A percentile compares a stretch with the other conserved stretches of the same genome.
Conservation (phyloP, 2,888 invertebrate species). For the Pachycephus smyrnensis region DNA sequence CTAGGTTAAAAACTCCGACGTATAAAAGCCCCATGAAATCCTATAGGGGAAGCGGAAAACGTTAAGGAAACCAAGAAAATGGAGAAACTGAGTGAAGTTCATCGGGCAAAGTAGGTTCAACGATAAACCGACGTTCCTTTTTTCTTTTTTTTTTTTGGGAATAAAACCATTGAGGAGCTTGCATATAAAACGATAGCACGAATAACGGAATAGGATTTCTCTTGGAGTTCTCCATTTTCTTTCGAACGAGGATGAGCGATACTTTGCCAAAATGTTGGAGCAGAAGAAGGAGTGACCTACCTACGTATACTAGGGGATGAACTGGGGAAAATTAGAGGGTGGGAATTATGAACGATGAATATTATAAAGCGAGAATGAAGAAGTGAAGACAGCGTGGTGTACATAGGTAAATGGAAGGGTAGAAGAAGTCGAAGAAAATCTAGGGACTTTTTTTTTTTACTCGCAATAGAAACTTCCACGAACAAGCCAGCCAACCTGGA, state of each 20-base stretch:
- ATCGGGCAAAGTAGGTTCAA: slow-evolving; percentile 18
- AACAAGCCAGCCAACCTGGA: not conserved
- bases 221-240: not conserved
- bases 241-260: not conserved
- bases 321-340: not conserved
- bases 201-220: not conserved
- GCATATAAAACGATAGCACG: not conserved
- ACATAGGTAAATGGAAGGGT: not conserved
- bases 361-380: not conserved
- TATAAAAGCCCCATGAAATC: not conserved
- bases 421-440: not conserved
- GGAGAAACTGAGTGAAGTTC: slow-evolving; percentile 6
- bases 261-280: not conserved
- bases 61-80: not conserved
- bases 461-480: not conserved
- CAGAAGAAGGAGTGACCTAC: not conserved
- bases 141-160: not conserved
- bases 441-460: not conserved
- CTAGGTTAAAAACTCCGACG: not conserved
- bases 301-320: not conserved
- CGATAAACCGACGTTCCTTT: slow-evolving; percentile 13
- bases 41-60: not conserved
- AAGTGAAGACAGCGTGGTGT: not conserved
- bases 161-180: not conserved
- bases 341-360: not conserved